Evolutionary conservation across 92 coral and sea anemone genomes (phyloP).

Genomic region (Zoanthus sociatus): DNA sequence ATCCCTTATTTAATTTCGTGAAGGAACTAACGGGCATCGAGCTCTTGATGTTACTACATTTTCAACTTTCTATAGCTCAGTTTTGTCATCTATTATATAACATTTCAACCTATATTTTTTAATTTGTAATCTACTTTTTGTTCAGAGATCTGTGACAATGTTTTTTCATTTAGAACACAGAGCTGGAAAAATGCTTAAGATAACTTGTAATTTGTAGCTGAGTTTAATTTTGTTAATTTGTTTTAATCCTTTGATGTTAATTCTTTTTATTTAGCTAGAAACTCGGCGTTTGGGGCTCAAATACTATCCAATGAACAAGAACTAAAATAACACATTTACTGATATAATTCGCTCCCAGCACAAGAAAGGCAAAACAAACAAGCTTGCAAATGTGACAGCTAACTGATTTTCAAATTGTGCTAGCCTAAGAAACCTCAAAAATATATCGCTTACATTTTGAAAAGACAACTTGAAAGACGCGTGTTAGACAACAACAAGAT

Average conservation of each 20-base stretch:
- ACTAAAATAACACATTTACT: background rate
- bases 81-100: too few relatives aligned
- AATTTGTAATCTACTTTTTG: too few relatives aligned
- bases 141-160: too few relatives aligned
- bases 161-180: too few relatives aligned
- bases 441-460: background rate
- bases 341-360: background rate
- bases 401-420: conserved; percentile 11
- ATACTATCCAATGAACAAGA: background rate
- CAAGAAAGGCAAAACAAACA: background rate
- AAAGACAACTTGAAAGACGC: conserved; percentile 5
- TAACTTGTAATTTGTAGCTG: too few relatives aligned
- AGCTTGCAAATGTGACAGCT: background rate
- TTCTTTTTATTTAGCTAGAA: background rate
- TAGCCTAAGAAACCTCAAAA: background rate
- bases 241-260: background rate
- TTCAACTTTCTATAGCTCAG: too few relatives aligned
- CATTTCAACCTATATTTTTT: too few relatives aligned
- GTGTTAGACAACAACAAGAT: conserved; percentile 26
- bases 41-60: too few relatives aligned
- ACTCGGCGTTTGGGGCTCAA: background rate
- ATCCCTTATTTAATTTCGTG: background rate
- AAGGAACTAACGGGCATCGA: too few relatives aligned
- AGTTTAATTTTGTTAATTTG: background rate
- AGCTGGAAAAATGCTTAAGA: too few relatives aligned